Conservation (phyloP, 2,113 vertebrate species). For the Phyllostomus hastatus region DNA sequence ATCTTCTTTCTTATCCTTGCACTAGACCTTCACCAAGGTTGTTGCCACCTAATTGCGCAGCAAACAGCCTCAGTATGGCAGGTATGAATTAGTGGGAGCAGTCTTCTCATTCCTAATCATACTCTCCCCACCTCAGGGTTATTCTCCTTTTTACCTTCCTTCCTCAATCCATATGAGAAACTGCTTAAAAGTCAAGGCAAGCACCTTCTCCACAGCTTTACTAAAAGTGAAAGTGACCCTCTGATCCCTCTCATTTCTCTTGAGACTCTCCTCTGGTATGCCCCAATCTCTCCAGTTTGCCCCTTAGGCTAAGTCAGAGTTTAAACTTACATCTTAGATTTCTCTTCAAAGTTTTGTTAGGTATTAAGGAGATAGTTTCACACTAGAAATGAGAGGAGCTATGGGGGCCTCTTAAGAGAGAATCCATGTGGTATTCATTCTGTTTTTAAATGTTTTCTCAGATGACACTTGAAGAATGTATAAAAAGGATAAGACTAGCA, state of each 20-base stretch:
- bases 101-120: fast-evolving
- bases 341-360: neutral
- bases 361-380: neutral
- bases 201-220: neutral
- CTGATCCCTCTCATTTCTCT: neutral
- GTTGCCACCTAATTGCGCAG: neutral
- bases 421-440: neutral
- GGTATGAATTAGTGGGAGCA: neutral
- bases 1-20: neutral
- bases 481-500: neutral
- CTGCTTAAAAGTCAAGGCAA: neutral
- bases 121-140: neutral
- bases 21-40: neutral
- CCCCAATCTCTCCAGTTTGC: neutral
- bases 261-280: neutral
- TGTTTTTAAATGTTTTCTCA: neutral
- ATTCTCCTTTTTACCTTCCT: neutral
- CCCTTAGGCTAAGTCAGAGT: neutral
- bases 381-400: neutral
- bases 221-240: neutral
- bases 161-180: neutral
- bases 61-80: neutral
- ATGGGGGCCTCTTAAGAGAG: neutral
- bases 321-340: neutral
- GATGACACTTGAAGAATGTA: neutral